A percentile compares a stretch with the other conserved stretches of the same genome.
phyloP scores from a whole-genome alignment of 2,888 invertebrate genomes.

The Drosophila vallismaia region DNA sequence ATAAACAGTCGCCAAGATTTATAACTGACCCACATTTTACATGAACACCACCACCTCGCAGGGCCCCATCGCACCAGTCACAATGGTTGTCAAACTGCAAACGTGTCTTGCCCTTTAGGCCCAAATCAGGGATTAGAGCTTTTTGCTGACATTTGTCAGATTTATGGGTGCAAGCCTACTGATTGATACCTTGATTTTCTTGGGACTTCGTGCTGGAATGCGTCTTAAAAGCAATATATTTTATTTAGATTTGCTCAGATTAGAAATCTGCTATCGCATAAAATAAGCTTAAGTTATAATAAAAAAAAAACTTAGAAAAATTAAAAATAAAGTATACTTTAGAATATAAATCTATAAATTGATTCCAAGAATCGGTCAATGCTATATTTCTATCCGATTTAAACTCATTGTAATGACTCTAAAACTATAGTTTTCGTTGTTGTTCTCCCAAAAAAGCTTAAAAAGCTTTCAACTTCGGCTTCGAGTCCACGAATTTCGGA shows the following conservation, averaged over 20 bases:
- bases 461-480: conserved; percentile 33
- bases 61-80: background rate
- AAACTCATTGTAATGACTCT: conserved; percentile 4
- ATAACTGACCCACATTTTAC: conserved; percentile 63
- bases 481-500: conserved; percentile 16
- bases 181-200: conserved; percentile 11
- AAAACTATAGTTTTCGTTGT: conserved; percentile 12
- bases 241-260: too few species aligned
- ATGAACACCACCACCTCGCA: conserved; percentile 15
- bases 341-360: too few species aligned
- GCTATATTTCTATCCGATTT: background rate
- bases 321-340: too few species aligned
- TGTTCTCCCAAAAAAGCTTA: conserved; percentile 13
- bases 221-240: background rate
- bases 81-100: conserved; percentile 29
- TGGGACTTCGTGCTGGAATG: background rate
- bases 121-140: conserved; percentile 19
- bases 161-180: conserved; percentile 40
- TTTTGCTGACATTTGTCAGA: conserved; percentile 19
- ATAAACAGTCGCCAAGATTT: conserved; percentile 53
- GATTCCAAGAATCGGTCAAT: too few species aligned
- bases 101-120: conserved; percentile 32
- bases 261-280: too few species aligned
- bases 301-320: too few species aligned
- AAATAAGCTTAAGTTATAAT: too few species aligned